Evolutionary conservation across 2,888 invertebrate genomes (phyloP), one percentile per base, ranked within the genome.

Genomic region (Lordiphosa andalusiaca): DNA sequence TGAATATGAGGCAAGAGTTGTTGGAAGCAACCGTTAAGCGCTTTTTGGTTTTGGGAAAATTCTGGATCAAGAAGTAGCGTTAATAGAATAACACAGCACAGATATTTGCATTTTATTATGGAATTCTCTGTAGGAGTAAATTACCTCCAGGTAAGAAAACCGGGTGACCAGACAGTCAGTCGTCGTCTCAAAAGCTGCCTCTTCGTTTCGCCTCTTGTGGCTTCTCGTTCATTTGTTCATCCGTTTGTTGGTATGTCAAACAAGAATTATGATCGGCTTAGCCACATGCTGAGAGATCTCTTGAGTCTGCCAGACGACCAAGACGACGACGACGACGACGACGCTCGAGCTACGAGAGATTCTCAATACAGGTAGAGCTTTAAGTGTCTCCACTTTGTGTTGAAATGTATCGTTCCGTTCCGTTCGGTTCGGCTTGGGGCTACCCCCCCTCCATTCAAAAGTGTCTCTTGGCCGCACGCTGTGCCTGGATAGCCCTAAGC

Each of bases 211-310:
- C 30, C 30, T 30, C 44, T 63, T 55, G 65, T 68, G 57, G 77
- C 77, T 72, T 72, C 80, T 80, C 80, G 82, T 80, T 80, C 82
- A 80, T 80, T 80, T 80, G 80, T 82, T 82, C 83, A 82, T 80
- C 73, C 83, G 76, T 80, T 80, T 81, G 80, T 81, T 78, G 74
- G 73, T 75, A 78, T 87, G 88, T 87, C 87, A 87, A 88, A 88
- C 88, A 87, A 87, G 88, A 87, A 87, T 88, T 87, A 87, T 87
- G 87, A 87, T 87, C 88, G 87, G 87, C 88, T 87, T 87, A 87
- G 87, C 87, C 88, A 88, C 87, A 87, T 87, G 87, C 87, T 87
- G 87, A 84, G 63, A 47, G 46, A 47, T 47, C 46, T 47, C 65
- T 13, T 35, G 40, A 61, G 53, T 46, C 46, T 49, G 48, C 49